phyloP scores from a whole-genome alignment of 2,113 vertebrate species.

The Phaethon lepturus region DNA sequence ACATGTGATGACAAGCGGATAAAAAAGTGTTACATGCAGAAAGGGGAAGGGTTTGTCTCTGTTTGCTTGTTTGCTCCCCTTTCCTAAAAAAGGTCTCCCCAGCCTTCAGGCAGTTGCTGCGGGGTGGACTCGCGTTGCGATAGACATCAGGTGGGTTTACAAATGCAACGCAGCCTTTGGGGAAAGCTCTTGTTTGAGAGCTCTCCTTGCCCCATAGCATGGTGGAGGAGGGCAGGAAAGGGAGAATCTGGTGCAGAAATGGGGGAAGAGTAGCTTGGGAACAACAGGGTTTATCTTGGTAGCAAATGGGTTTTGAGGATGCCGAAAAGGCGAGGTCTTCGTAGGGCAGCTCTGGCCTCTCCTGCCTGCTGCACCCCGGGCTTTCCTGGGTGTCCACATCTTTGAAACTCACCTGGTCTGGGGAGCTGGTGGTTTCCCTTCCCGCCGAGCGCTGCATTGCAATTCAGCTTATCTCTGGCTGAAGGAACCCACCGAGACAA shows the following conservation, averaged over 20 bases:
- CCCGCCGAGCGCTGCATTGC: fast-evolving
- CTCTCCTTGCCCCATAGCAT: neutral
- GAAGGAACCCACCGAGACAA: neutral
- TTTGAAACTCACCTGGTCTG: neutral
- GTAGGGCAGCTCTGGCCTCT: neutral
- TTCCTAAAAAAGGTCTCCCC: neutral
- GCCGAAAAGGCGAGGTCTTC: fast-evolving
- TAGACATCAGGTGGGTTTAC: neutral
- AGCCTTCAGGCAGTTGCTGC: neutral
- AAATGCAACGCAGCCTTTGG: neutral
- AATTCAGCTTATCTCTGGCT: neutral
- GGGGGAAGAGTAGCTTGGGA: neutral
- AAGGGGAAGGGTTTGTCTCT: neutral
- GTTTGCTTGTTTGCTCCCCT: neutral
- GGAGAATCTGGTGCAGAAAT: neutral
- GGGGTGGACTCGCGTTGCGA: fast-evolving
- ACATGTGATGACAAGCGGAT: neutral
- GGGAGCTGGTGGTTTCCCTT: neutral
- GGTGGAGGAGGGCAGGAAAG: neutral
- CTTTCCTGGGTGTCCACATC: neutral
- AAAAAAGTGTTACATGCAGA: neutral
- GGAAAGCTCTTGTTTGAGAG: neutral
- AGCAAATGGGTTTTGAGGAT: neutral
- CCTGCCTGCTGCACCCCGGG: neutral
- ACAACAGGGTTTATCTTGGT: neutral